Evolutionary conservation across 2,113 vertebrate species (phyloP), one percentile per base, ranked within the genome.

Genomic region (Lampris incognitus): DNA sequence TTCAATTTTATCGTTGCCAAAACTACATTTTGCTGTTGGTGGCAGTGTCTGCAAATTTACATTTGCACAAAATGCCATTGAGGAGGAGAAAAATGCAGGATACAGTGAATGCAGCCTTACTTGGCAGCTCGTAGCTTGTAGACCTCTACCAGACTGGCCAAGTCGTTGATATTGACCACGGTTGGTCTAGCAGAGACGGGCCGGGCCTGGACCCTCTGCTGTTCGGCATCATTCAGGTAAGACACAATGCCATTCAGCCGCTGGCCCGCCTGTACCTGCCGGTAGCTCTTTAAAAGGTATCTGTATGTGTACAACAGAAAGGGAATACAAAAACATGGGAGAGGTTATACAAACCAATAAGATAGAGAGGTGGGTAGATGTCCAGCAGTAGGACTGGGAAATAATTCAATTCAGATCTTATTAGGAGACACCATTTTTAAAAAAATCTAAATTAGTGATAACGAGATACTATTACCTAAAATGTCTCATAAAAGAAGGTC

Each of bases 271-370:
- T 84, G 89, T 5, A 94, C 96, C 70, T 98, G 97, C 7, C 89
- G 91, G 74, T 98, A 98, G 87, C 96, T 96, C 92, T 99, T 99
- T 82, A 99, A 85, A 82, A 99, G 92, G 91, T 96, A 98, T 78
- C 98, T 99, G 86, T 69, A 24, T 38, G 72, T 9, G 72, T 9
- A 74, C 10, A 24, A 62, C 56, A 9, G 6, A n/a, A 3, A 11
- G 57, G 8, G 11, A 38, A 58, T 3, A 62, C 38, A 62, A 56
- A 72, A n/a, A 58, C 1, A 6, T 3, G 51, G 52, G 10, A 24
- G 38, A 6, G 39, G 38, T 8, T 11, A 57, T 7, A 40, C 40
- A 37, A 3, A 42, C 37, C 49, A 39, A 46, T 3, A 38, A 44
- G n/a, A 44, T 49, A 3, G 13, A 44, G 51, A 64, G 46, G 5